A percentile compares a stretch with the other conserved stretches of the same genome.
Conservation (phyloP, 2,888 invertebrate genomes). For the Ophion costatus region DNA sequence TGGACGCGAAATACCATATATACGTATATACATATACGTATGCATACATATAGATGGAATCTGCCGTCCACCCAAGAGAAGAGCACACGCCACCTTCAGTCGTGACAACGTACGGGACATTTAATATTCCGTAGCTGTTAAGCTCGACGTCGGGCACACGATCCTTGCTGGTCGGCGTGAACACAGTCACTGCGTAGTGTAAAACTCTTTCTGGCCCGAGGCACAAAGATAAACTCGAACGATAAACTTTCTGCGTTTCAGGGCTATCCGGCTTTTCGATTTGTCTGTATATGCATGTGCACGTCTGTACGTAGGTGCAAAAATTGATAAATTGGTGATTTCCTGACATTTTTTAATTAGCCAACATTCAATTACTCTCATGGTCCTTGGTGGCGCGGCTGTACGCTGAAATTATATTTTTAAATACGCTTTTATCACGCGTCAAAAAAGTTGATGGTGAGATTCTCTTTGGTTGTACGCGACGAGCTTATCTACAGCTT, state of each 20-base stretch:
- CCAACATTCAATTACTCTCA: constrained; percentile 18
- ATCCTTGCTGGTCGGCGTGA: constrained; percentile 48
- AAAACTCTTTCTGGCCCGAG: constrained; percentile 28
- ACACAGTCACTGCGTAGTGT: constrained; percentile 35
- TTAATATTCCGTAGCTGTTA: constrained; percentile 65
- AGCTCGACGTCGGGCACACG: constrained; percentile 62
- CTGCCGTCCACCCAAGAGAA: constrained; percentile 24
- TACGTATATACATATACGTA: constrained; percentile 7
- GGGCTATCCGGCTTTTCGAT: constrained; percentile 22
- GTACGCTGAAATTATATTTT: constrained; percentile 1
- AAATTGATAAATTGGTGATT: constrained; percentile 16
- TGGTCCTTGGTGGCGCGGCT: background rate
- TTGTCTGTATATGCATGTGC: constrained; percentile 27
- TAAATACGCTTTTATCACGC: background rate
- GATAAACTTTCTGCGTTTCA: constrained; percentile 41
- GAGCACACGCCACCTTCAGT: constrained; percentile 62
- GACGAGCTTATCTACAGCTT: background rate
- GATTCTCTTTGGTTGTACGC: background rate
- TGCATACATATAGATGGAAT: constrained; percentile 29
- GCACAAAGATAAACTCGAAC: constrained; percentile 27
- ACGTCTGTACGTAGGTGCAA: constrained; percentile 61
- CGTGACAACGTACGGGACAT: constrained; percentile 66
- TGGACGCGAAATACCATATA: background rate
- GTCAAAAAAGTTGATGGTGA: background rate
- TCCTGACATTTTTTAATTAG: background rate